phyloP scores from a whole-genome alignment of 1,140 invertebrate species.

The Drosophila tristis region DNA sequence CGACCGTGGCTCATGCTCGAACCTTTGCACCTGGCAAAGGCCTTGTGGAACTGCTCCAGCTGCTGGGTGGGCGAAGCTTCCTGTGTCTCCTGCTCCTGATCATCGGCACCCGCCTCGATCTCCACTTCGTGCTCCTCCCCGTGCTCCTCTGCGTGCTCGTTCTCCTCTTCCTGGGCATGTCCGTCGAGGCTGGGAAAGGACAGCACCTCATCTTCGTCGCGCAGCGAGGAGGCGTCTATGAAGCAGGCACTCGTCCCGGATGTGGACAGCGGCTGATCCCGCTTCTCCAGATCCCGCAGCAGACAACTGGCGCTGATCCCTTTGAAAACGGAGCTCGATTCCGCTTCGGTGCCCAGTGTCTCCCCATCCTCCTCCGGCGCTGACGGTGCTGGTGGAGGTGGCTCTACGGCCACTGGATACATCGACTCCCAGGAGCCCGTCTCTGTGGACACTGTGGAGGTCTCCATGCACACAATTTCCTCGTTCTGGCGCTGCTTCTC shows the following conservation, averaged over 20 bases:
- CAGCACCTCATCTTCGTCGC: slow-evolving; percentile 87
- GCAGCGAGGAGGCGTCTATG: slow-evolving; percentile 90
- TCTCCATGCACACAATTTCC: slow-evolving; percentile 87
- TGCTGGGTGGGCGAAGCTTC: slow-evolving; percentile 65
- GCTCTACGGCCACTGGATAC: slow-evolving; percentile 66
- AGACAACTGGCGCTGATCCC: slow-evolving; percentile 66
- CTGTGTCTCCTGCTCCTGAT: slow-evolving; percentile 20
- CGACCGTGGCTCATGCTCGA: slow-evolving; percentile 15
- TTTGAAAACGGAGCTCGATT: slow-evolving; percentile 40
- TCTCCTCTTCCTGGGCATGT: slow-evolving; percentile 10
- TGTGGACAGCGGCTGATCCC: slow-evolving; percentile 62
- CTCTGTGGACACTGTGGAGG: slow-evolving; percentile 87
- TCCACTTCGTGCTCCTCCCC: background rate
- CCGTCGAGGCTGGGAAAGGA: slow-evolving; percentile 72
- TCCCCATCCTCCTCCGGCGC: slow-evolving; percentile 2
- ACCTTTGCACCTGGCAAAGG: slow-evolving; percentile 77
- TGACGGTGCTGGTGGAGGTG: background rate
- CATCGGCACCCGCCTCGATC: background rate
- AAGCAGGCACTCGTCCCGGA: slow-evolving; percentile 86
- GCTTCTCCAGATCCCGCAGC: slow-evolving; percentile 74
- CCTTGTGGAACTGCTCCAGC: slow-evolving; percentile 79
- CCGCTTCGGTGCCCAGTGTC: slow-evolving; percentile 11
- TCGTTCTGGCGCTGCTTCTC: slow-evolving; percentile 89
- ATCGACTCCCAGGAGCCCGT: slow-evolving; percentile 87
- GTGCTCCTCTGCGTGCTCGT: slow-evolving; percentile 20